These are phyloP conservation scores for Rhizomys pruinosus DNA, from an alignment of 2,113 vertebrate genomes.

Conservation along the genomic window DNA sequence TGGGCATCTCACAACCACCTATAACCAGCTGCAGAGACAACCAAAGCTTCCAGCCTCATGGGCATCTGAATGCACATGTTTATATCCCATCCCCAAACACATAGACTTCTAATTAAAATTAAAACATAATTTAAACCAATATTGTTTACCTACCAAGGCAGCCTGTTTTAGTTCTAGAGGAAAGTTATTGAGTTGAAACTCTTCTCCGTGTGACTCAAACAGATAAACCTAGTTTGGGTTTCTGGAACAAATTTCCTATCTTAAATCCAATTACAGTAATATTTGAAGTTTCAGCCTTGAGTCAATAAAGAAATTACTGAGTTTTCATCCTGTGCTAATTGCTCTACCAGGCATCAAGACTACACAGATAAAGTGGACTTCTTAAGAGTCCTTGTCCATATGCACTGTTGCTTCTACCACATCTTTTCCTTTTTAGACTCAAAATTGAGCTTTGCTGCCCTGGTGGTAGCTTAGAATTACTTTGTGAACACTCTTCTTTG, in stretches of 20 bases:
- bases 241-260: neutral
- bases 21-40: too few relatives aligned
- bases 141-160: neutral
- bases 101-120: neutral
- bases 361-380: neutral
- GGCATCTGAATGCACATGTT: too few relatives aligned
- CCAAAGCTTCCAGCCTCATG: too few relatives aligned
- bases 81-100: too few relatives aligned
- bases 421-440: neutral
- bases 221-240: neutral
- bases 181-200: neutral
- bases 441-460: neutral
- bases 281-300: neutral
- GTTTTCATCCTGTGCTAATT: neutral
- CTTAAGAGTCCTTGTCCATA: neutral
- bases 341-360: neutral
- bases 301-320: neutral
- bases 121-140: too few relatives aligned
- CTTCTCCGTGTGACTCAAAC: neutral
- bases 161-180: too few relatives aligned
- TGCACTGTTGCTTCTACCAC: fast-evolving
- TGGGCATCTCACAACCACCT: too few relatives aligned
- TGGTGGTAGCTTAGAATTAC: neutral
- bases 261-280: neutral
- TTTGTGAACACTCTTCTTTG: neutral